Conservation (phyloP, 2,113 vertebrate genomes). For the Microcebus tavaratra region DNA sequence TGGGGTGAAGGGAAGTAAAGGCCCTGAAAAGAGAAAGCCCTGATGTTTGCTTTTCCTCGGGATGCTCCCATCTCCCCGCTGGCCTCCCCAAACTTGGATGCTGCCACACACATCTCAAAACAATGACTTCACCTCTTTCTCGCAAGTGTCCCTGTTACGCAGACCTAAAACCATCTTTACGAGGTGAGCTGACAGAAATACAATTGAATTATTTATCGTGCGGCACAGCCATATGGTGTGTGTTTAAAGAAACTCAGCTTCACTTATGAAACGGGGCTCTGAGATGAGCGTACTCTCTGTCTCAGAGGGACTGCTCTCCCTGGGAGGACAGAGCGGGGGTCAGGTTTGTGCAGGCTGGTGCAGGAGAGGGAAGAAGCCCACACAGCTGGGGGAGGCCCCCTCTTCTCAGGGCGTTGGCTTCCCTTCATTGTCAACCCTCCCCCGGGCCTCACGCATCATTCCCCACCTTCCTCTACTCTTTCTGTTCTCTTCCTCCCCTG, state of each 20-base stretch:
- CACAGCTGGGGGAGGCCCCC: too few relatives aligned
- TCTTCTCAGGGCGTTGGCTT: not conserved
- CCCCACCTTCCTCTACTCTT: not conserved
- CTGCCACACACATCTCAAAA: not conserved
- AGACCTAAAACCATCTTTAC: slow-evolving; percentile 50
- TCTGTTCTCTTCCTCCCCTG: not conserved
- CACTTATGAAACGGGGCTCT: not conserved
- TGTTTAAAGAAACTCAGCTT: slow-evolving; percentile 14
- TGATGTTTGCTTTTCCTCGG: rapidly evolving
- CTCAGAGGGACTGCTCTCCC: not conserved
- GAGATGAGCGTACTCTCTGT: not conserved
- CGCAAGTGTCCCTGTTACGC: not conserved
- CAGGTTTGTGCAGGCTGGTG: not conserved
- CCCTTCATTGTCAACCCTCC: not conserved
- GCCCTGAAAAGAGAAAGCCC: not conserved
- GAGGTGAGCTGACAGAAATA: slow-evolving; percentile 40
- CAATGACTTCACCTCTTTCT: not conserved
- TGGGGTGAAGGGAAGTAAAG: not conserved
- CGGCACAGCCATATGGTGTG: slow-evolving; percentile 44
- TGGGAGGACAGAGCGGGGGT: not conserved
- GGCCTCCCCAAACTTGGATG: not conserved
- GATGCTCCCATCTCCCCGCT: not conserved
- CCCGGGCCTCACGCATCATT: rapidly evolving
- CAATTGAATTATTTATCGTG: not conserved
- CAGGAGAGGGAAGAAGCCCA: too few relatives aligned